These are phyloP conservation scores for Eristalis intricaria DNA, from an alignment of 2,888 invertebrate genomes.

Conservation along the genomic window DNA sequence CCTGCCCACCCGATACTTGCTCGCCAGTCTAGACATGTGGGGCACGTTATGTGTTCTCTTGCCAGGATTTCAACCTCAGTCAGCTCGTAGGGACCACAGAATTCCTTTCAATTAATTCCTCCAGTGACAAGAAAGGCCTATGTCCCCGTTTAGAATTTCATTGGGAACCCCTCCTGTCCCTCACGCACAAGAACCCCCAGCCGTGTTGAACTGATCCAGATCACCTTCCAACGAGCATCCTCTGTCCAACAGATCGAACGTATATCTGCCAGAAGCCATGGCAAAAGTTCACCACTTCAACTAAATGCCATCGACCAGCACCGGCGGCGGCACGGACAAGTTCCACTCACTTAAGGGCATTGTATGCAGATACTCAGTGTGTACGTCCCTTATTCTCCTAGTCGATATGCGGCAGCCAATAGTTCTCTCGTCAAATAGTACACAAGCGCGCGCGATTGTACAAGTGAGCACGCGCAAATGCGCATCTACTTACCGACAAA, in stretches of 20 bases:
- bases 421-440: conserved; percentile 7
- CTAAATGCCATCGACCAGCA: not conserved
- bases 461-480: not conserved
- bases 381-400: not conserved
- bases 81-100: not conserved
- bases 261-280: not conserved
- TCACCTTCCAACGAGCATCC: not conserved
- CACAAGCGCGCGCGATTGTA: not conserved
- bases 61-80: not conserved
- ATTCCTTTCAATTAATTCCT: not conserved
- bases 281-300: not conserved
- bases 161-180: not conserved
- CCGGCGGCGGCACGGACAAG: not conserved
- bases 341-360: not conserved
- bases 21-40: too few relatives aligned
- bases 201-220: not conserved
- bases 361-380: not conserved
- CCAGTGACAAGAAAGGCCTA: not conserved
- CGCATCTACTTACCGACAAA: conserved; percentile 19
- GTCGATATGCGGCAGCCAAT: not conserved
- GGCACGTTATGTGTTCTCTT: too few relatives aligned
- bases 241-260: not conserved
- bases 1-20: too few relatives aligned
- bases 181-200: not conserved
- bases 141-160: not conserved